These are phyloP conservation scores for Rutilus rutilus DNA, from an alignment of 2,113 vertebrate species.

Conservation along the genomic window DNA sequence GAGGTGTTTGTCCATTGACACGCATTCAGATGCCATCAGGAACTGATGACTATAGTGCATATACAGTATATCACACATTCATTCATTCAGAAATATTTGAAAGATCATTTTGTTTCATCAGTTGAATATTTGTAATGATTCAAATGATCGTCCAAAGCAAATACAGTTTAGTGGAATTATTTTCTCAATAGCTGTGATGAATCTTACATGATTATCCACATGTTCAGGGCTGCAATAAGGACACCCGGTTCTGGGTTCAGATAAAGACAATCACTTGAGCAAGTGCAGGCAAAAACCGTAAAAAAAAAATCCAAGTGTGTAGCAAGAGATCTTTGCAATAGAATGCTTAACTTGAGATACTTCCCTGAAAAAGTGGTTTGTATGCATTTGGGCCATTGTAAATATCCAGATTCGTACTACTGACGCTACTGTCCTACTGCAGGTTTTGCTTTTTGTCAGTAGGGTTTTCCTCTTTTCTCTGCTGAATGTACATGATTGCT, in stretches of 20 bases:
- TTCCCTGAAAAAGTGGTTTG: constrained; percentile 17
- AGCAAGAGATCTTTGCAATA: constrained; percentile 49
- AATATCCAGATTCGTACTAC: constrained; percentile 52
- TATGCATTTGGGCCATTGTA: constrained; percentile 30
- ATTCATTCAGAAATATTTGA: constrained; percentile 13
- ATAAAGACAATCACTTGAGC: constrained; percentile 76
- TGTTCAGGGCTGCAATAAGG: constrained; percentile 63
- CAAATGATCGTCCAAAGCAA: not conserved
- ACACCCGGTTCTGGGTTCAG: constrained; percentile 32
- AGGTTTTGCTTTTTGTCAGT: constrained; percentile 30
- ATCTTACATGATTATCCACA: constrained; percentile 51
- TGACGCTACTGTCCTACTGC: constrained; percentile 44
- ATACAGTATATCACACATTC: not conserved
- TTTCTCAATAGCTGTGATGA: constrained; percentile 21
- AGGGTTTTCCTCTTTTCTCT: constrained; percentile 18
- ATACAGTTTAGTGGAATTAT: not conserved
- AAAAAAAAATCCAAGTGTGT: constrained; percentile 38
- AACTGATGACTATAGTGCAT: not conserved
- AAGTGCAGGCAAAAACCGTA: constrained; percentile 48
- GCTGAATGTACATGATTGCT: constrained; percentile 24
- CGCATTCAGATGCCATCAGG: not conserved
- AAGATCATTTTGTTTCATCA: not conserved
- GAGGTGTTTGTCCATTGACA: constrained; percentile 19
- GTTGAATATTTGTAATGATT: not conserved
- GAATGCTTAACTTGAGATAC: constrained; percentile 53